Conservation (phyloP, 2,888 invertebrate genomes). For the Ptychoptera albimana region DNA sequence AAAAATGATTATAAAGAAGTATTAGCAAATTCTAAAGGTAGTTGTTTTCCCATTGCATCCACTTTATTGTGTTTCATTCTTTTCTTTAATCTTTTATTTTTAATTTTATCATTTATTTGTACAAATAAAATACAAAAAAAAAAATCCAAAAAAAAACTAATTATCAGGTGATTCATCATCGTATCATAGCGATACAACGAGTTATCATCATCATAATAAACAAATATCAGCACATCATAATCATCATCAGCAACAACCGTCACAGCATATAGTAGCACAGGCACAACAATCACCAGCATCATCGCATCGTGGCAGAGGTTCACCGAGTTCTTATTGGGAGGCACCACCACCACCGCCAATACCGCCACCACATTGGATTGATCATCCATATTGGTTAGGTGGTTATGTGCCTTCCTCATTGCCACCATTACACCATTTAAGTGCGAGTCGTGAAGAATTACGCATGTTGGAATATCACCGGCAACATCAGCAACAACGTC, state of each 20-base stretch:
- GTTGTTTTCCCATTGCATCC: constrained; percentile 27
- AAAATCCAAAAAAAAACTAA: too few species aligned
- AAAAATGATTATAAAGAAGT: constrained; percentile 19
- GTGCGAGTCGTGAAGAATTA: constrained; percentile 13
- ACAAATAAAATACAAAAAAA: too few species aligned
- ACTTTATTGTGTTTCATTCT: constrained; percentile 12
- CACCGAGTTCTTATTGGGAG: constrained; percentile 12
- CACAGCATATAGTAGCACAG: not conserved
- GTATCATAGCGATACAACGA: not conserved
- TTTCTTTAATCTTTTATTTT: constrained; percentile 5
- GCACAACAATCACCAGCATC: not conserved
- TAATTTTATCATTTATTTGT: not conserved
- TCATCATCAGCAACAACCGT: not conserved
- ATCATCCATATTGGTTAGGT: constrained; percentile 2
- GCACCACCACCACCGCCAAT: constrained; percentile 12
- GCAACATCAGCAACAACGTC: constrained; percentile 40
- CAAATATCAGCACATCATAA: not conserved
- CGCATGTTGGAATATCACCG: constrained; percentile 23
- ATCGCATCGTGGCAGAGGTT: constrained; percentile 6
- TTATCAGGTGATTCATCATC: too few species aligned
- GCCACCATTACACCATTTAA: constrained; percentile 8
- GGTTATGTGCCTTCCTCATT: not conserved
- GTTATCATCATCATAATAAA: constrained; percentile 1
- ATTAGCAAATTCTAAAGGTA: not conserved
- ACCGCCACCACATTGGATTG: constrained; percentile 8